phyloP scores from a whole-genome alignment of 2,113 vertebrate genomes.

The Cyrtonyx montezumae region DNA sequence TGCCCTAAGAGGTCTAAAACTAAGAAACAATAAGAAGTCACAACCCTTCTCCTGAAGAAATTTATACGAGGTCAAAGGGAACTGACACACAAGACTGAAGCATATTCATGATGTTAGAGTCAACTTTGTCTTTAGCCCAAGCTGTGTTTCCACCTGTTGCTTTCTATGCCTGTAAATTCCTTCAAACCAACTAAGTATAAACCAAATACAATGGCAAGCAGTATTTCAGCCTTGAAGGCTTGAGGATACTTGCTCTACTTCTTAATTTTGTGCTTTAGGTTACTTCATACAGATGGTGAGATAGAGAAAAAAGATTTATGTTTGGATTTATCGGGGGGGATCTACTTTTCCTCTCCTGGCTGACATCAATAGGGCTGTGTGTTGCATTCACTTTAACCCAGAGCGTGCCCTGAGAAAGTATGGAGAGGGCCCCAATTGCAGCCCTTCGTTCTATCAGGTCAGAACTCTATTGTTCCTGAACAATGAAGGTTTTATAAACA shows the following conservation, averaged over 20 bases:
- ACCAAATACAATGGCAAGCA: background rate
- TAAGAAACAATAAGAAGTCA: background rate
- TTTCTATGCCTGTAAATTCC: background rate
- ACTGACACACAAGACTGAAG: background rate
- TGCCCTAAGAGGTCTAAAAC: background rate
- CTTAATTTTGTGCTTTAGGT: slow-evolving; percentile 37
- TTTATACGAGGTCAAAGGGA: background rate
- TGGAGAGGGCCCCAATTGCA: background rate
- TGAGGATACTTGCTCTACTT: background rate
- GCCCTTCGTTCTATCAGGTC: slow-evolving; percentile 23
- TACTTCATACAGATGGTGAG: slow-evolving; percentile 33
- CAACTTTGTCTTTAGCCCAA: background rate
- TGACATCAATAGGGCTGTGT: slow-evolving; percentile 52
- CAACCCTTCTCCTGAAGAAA: background rate
- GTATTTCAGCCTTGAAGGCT: background rate
- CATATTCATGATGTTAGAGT: background rate
- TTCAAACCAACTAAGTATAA: background rate
- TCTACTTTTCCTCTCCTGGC: slow-evolving; percentile 24
- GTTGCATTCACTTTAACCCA: slow-evolving; percentile 54
- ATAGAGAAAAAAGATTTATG: slow-evolving; percentile 31
- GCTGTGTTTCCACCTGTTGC: slow-evolving; percentile 29
- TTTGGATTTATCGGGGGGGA: slow-evolving; percentile 34
- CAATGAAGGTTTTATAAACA: slow-evolving; percentile 63
- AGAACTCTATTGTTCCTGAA: slow-evolving; percentile 57
- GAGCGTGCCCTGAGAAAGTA: slow-evolving; percentile 62